A percentile compares a stretch with the other conserved stretches of the same genome.
These are phyloP conservation scores for Prionace glauca DNA, from an alignment of 2,797 vertebrate species.

Conservation along the genomic window DNA sequence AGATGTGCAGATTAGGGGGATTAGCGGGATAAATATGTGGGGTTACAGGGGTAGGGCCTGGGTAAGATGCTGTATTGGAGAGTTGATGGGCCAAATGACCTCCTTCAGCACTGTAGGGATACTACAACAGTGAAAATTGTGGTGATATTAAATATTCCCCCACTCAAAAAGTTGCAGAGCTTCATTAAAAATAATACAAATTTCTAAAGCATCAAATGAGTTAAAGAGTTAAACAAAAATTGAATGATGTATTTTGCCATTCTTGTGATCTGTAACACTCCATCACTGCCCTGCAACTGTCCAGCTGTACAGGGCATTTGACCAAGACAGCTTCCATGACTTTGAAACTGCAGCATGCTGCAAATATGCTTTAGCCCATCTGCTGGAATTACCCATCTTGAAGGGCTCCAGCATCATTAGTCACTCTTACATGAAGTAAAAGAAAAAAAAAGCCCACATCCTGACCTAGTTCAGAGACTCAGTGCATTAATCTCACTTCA, in stretches of 20 bases:
- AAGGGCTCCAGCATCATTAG: conserved; percentile 56
- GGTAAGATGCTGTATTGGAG: no score
- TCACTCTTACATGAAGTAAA: conserved; percentile 44
- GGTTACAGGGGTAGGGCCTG: no score
- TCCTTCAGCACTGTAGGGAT: no score
- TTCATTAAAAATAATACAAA: conserved; percentile 14
- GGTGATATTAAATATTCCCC: conserved; percentile 25
- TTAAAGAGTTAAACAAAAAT: conserved; percentile 2
- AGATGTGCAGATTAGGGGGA: no score
- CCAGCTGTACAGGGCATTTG: conserved; percentile 30
- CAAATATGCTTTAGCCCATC: conserved; percentile 55
- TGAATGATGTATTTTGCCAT: conserved; percentile 20
- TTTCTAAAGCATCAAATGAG: background rate
- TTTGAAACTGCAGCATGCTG: conserved; percentile 39
- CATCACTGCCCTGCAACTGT: conserved; percentile 36
- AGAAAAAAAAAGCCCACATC: conserved; percentile 58
- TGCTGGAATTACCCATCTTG: conserved; percentile 54
- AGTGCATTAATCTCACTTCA: conserved; percentile 56
- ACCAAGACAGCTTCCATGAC: conserved; percentile 38
- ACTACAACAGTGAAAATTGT: conserved; percentile 35
- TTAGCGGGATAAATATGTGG: no score
- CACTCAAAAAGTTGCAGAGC: background rate
- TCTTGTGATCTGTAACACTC: conserved; percentile 22
- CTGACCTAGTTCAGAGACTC: conserved; percentile 69
- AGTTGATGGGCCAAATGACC: no score